These are phyloP conservation scores for Pitangus sulphuratus DNA, from an alignment of 2,797 vertebrate genomes.

Conservation along the genomic window DNA sequence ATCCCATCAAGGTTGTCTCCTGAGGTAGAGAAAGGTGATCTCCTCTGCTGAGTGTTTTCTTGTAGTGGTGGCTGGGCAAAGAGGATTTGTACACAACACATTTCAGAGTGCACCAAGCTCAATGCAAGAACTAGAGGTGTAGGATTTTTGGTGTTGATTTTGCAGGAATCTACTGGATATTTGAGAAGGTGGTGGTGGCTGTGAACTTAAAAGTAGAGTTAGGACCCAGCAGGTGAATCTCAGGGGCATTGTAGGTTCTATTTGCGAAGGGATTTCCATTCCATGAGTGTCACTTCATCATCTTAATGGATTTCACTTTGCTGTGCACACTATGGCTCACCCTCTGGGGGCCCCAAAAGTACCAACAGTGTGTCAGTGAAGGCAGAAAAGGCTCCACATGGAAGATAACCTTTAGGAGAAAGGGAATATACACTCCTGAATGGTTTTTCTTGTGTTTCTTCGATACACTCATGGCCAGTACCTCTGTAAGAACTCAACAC, in stretches of 20 bases:
- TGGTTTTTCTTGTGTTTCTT: not conserved
- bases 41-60: not conserved
- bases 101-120: not conserved
- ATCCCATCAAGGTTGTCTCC: not conserved
- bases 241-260: not conserved
- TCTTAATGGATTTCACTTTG: not conserved
- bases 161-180: not conserved
- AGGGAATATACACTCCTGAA: not conserved
- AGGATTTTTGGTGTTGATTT: not conserved
- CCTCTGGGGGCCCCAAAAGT: not conserved
- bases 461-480: not conserved
- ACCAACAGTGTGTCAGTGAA: not conserved
- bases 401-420: not conserved
- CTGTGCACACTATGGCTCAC: rapidly evolving
- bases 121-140: not conserved
- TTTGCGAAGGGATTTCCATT: not conserved
- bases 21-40: not conserved
- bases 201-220: not conserved
- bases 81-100: not conserved
- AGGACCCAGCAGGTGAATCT: not conserved
- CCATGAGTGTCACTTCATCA: rapidly evolving
- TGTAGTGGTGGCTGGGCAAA: not conserved
- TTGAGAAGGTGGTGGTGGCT: not conserved
- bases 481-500: not conserved
- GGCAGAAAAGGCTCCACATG: not conserved